Percentiles rank a stretch among this genome's conserved stretches.
These are phyloP conservation scores for Pogoniulus pusillus DNA, from an alignment of 2,797 vertebrate genomes.

Conservation along the genomic window DNA sequence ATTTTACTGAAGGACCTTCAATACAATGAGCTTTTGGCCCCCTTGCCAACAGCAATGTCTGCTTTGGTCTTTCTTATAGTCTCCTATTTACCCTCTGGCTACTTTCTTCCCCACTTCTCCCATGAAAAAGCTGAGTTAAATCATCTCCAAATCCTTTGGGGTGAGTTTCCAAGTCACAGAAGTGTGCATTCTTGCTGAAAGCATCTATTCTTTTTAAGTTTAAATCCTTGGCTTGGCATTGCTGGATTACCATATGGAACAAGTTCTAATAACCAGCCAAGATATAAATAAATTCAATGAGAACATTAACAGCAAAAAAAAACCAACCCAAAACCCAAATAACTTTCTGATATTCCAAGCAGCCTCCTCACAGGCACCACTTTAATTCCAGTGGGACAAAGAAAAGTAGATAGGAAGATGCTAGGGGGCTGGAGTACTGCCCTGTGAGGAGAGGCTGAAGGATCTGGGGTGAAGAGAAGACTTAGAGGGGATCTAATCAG, in stretches of 20 bases:
- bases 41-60: background rate
- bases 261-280: constrained; percentile 64
- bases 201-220: constrained; percentile 25
- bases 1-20: constrained; percentile 21
- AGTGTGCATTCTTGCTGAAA: constrained; percentile 23
- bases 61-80: background rate
- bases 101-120: background rate
- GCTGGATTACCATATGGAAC: constrained; percentile 67
- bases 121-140: background rate
- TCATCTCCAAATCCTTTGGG: background rate
- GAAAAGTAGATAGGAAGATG: constrained; percentile 12
- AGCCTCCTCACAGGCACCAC: background rate
- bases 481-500: too few species aligned
- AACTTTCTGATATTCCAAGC: constrained; percentile 36
- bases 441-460: too few species aligned
- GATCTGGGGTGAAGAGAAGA: too few species aligned
- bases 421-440: too few species aligned
- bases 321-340: background rate
- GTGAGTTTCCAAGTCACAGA: background rate
- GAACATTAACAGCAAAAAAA: constrained; percentile 23
- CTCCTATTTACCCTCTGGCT: background rate
- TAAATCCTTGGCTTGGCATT: constrained; percentile 52
- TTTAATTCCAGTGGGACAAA: constrained; percentile 19
- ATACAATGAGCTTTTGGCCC: constrained; percentile 18
- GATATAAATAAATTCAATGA: constrained; percentile 64